A percentile compares a stretch with the other conserved stretches of the same genome.
Evolutionary conservation across 2,113 vertebrate genomes (phyloP).

Genomic region (Columbina picui): DNA sequence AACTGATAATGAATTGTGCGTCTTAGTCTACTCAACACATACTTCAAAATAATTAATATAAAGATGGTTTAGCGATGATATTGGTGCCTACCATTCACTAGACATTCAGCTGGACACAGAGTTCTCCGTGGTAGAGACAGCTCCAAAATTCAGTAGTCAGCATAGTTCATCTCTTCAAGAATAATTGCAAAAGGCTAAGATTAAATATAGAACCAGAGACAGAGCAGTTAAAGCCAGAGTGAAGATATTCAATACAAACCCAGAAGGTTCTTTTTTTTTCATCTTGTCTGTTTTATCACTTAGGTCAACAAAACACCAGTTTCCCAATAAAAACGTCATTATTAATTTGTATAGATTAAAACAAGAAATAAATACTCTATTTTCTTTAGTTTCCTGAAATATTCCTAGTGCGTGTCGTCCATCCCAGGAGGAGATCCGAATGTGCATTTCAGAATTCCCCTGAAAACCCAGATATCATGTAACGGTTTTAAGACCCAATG

Average conservation of each 20-base stretch:
- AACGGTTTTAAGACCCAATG: neutral
- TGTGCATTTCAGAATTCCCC: neutral
- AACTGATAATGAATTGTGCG: rapidly evolving
- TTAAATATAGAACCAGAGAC: neutral
- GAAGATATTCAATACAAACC: neutral
- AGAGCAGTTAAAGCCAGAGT: neutral
- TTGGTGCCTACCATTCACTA: neutral
- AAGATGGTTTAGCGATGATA: neutral
- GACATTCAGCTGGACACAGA: neutral
- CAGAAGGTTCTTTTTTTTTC: neutral
- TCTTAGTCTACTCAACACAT: neutral
- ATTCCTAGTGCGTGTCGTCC: neutral
- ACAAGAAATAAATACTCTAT: neutral
- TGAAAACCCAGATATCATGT: neutral
- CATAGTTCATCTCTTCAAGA: neutral
- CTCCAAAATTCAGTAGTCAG: neutral
- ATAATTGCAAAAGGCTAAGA: neutral
- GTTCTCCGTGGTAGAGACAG: neutral
- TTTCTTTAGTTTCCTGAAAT: neutral
- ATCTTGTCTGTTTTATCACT: neutral
- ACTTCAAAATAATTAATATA: neutral
- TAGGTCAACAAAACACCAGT: neutral
- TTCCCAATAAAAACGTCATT: neutral
- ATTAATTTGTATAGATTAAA: neutral
- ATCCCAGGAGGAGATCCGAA: neutral